phyloP scores from a whole-genome alignment of 2,113 vertebrate genomes.

The Gallinago media region DNA sequence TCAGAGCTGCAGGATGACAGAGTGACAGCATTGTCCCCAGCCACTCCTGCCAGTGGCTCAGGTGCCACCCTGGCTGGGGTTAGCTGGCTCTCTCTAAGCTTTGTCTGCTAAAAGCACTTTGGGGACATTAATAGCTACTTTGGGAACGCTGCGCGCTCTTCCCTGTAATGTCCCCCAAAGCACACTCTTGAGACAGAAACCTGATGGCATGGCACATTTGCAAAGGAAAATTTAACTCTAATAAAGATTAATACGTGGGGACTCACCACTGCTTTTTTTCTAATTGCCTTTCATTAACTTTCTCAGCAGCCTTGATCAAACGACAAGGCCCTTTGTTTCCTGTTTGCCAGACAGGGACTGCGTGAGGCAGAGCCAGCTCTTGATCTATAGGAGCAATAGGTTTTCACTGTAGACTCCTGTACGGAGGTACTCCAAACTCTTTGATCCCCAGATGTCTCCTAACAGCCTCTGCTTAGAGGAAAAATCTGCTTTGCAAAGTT shows the following conservation, averaged over 20 bases:
- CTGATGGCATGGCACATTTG: background rate
- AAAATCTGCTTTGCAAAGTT: background rate
- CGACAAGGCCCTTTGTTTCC: rapidly evolving
- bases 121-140: background rate
- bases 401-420: background rate
- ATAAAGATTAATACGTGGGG: background rate
- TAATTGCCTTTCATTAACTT: background rate
- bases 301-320: background rate
- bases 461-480: background rate
- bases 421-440: background rate
- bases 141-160: background rate
- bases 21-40: background rate
- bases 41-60: rapidly evolving
- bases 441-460: background rate
- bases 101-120: background rate
- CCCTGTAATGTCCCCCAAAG: background rate
- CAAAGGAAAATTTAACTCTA: background rate
- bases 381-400: background rate
- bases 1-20: background rate
- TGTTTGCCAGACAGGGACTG: background rate
- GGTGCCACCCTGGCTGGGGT: background rate
- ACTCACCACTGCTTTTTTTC: background rate
- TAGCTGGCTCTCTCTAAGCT: background rate
- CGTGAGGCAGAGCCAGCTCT: background rate
- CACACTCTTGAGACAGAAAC: background rate